Percentiles rank a stretch among this genome's conserved stretches.
phyloP scores from a whole-genome alignment of 2,888 invertebrate species.

The Rhimphoctona megacephalus region DNA sequence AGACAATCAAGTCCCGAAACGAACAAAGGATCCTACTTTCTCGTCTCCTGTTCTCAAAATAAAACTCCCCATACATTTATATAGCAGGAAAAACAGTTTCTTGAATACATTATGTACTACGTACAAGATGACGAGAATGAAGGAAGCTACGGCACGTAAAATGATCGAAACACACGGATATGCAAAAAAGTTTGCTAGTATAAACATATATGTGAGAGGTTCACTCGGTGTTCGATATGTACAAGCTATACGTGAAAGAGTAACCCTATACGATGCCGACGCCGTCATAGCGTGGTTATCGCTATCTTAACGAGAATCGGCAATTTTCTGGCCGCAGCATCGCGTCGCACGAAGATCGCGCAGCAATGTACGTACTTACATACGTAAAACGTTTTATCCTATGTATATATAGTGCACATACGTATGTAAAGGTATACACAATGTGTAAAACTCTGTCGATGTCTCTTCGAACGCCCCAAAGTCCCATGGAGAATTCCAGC shows the following conservation, averaged over 20 bases:
- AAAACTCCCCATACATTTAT: not conserved
- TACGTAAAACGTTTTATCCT: slow-evolving; percentile 44
- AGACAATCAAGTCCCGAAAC: not conserved
- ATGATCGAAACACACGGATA: slow-evolving; percentile 54
- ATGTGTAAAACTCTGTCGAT: slow-evolving; percentile 32
- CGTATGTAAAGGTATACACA: slow-evolving; percentile 29
- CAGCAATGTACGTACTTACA: slow-evolving; percentile 39
- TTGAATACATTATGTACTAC: slow-evolving; percentile 41
- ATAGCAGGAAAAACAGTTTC: not conserved
- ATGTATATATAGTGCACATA: not conserved
- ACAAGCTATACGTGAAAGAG: slow-evolving; percentile 54
- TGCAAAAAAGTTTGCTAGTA: slow-evolving; percentile 26
- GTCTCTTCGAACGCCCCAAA: slow-evolving; percentile 33
- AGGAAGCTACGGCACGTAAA: slow-evolving; percentile 33
- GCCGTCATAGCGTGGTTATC: slow-evolving; percentile 74
- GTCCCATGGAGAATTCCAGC: slow-evolving; percentile 16
- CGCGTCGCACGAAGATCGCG: slow-evolving; percentile 65
- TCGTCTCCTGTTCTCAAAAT: not conserved
- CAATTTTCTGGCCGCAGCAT: slow-evolving; percentile 76
- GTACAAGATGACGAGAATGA: slow-evolving; percentile 51
- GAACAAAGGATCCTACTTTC: not conserved
- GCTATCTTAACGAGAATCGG: slow-evolving; percentile 81
- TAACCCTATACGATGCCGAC: slow-evolving; percentile 69
- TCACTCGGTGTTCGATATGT: slow-evolving; percentile 16
- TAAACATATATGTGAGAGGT: slow-evolving; percentile 59